Percentiles rank a stretch among this genome's conserved stretches.
phyloP scores from a whole-genome alignment of 2,888 invertebrate species.

The Folsomia manolachei region DNA sequence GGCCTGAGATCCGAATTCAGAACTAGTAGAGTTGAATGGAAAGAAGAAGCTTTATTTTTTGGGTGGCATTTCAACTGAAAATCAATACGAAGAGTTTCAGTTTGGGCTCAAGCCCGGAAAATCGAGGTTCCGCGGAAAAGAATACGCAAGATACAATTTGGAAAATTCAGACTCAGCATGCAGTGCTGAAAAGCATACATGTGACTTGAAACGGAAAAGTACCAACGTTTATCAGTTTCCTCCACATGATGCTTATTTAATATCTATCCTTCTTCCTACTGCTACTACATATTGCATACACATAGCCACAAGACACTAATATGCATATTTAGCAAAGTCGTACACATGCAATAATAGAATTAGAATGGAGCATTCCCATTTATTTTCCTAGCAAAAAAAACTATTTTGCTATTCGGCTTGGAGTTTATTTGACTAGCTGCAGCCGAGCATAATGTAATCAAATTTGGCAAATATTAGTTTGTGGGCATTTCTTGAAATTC shows the following conservation, averaged over 20 bases:
- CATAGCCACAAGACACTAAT: background rate
- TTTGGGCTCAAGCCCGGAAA: constrained; percentile 12
- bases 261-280: background rate
- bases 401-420: no score
- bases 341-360: no score
- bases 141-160: constrained; percentile 23
- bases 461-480: no score
- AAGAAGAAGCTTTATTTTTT: constrained; percentile 8
- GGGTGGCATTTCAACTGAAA: constrained; percentile 47
- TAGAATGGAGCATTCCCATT: no score
- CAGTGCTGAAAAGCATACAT: background rate
- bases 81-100: constrained; percentile 41
- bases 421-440: no score
- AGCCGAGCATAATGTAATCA: no score
- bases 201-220: background rate
- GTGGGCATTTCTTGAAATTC: no score
- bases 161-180: constrained; percentile 17
- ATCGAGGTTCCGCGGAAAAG: constrained; percentile 26
- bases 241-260: background rate
- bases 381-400: no score
- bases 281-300: background rate
- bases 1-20: background rate
- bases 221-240: background rate
- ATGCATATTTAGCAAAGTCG: no score
- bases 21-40: background rate